These are phyloP conservation scores for Cebus imitator DNA, from an alignment of 2,113 vertebrate genomes.

Conservation along the genomic window DNA sequence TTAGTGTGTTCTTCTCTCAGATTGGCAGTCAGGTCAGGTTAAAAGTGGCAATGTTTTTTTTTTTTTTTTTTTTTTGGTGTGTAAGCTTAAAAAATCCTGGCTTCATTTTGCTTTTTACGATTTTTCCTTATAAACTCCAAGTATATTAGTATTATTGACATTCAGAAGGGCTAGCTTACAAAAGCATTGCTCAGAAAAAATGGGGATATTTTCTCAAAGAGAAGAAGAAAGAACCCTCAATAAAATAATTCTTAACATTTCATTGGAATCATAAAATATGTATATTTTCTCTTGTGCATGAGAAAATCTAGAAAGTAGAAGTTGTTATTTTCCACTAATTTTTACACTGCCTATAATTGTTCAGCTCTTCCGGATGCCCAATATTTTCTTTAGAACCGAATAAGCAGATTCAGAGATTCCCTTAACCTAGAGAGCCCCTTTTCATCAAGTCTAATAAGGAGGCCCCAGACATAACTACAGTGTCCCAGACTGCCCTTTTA, in stretches of 20 bases:
- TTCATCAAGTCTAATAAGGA: slow-evolving; percentile 68
- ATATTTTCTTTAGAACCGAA: slow-evolving; percentile 59
- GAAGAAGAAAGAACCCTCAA: neutral
- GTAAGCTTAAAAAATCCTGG: neutral
- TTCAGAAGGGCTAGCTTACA: neutral
- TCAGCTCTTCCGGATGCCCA: neutral
- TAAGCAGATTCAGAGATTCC: slow-evolving; percentile 41
- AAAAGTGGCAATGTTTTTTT: neutral
- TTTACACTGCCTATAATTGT: slow-evolving; percentile 2
- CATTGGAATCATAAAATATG: neutral
- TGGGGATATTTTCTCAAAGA: neutral
- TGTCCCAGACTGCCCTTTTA: slow-evolving; percentile 69
- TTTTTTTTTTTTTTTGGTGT: neutral
- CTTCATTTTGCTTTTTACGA: slow-evolving; percentile 20
- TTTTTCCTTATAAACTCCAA: neutral
- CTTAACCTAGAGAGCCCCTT: slow-evolving; percentile 31
- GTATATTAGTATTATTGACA: neutral
- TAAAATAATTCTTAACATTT: neutral
- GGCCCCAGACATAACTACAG: slow-evolving; percentile 50
- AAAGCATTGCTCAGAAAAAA: neutral
- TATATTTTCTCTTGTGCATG: neutral
- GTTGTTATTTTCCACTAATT: slow-evolving; percentile 23
- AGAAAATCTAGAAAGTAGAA: slow-evolving; percentile 10
- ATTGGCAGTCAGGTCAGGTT: neutral
- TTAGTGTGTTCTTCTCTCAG: slow-evolving; percentile 30